Evolutionary conservation across 1,140 invertebrate genomes (phyloP), one percentile per base, ranked within the genome.

Genomic region (Tenebrio molitor): DNA sequence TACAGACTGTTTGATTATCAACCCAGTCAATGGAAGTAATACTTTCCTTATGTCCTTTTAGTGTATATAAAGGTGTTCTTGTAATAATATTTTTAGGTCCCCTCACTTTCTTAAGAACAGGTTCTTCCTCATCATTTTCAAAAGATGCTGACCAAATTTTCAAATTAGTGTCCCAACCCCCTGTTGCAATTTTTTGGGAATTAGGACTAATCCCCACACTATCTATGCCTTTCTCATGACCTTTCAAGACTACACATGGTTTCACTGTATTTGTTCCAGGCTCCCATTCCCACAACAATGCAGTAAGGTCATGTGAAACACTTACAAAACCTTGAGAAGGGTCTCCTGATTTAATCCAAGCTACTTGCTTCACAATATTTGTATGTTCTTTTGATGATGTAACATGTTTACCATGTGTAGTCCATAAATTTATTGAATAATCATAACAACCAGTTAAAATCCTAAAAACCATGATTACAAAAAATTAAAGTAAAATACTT

Each of bases 361-460:
- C 85, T 0, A 98, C 94, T 44, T 91, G 91, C 86, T 97, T 14
- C 93, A 92, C 25, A 89, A 92, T 23, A 75, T 82, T 79, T 29
- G 89, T 89, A 82, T 99, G 97, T 1, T 94, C 95, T 44, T 93
- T 91, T 76, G 97, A 92, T 1, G 91, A 92, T 25, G 95, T 84
- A 72, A 92, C 88, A 79, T 95, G 92, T 77, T 93, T 91, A 10
- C 96, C 95, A 85, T 93, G 92, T 3, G 86, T 86, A 10, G 89
- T 93, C 95, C 95, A 98, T 66, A 99, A 87, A 76, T 96, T 93
- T 12, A 98, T 80, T 34, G 94, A 95, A 81, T 95, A 93, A 82
- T 99, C 97, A 86, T 98, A 99, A 84, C 95, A 95, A n/a, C 97
- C 97, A 66, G 93, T 93, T 6, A 98, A 80, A 72, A 98, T 95